Evolutionary conservation across 2,888 invertebrate genomes (phyloP).

Genomic region (Pterostichus madidus): DNA sequence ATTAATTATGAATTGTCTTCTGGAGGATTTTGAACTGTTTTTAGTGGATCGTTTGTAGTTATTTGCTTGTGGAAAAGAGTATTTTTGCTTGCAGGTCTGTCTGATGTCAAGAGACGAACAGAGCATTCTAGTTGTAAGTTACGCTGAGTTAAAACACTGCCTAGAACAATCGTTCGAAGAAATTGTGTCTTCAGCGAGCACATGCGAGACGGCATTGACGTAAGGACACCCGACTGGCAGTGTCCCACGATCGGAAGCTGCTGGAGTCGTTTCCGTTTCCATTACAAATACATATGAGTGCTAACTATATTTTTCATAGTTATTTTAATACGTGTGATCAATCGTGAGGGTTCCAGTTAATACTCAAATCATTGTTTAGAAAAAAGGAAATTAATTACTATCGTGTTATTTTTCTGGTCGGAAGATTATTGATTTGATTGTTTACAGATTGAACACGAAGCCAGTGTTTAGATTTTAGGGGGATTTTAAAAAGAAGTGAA

Average conservation of each 20-base stretch:
- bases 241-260: constrained; percentile 30
- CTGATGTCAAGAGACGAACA: constrained; percentile 98
- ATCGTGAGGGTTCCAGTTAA: constrained; percentile 60
- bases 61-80: constrained; percentile 20
- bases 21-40: too few relatives aligned
- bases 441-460: constrained; percentile 50
- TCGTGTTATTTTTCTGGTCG: constrained; percentile 52
- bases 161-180: constrained; percentile 95
- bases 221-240: constrained; percentile 30
- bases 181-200: constrained; percentile 81
- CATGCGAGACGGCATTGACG: constrained; percentile 67
- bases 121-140: constrained; percentile 96
- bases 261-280: constrained; percentile 43
- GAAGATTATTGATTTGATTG: constrained; percentile 30
- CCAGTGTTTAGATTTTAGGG: constrained; percentile 65
- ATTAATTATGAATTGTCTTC: too few relatives aligned
- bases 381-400: constrained; percentile 41
- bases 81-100: constrained; percentile 83
- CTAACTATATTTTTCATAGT: constrained; percentile 67
- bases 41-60: constrained; percentile 3
- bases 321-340: constrained; percentile 67
- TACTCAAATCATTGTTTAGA: constrained; percentile 63
- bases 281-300: constrained; percentile 62
- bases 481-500: constrained; percentile 58
- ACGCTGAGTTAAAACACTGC: constrained; percentile 96